Percentiles rank a stretch among this genome's conserved stretches.
Conservation (phyloP, 2,113 vertebrate species). For the Capreolus pygargus region DNA sequence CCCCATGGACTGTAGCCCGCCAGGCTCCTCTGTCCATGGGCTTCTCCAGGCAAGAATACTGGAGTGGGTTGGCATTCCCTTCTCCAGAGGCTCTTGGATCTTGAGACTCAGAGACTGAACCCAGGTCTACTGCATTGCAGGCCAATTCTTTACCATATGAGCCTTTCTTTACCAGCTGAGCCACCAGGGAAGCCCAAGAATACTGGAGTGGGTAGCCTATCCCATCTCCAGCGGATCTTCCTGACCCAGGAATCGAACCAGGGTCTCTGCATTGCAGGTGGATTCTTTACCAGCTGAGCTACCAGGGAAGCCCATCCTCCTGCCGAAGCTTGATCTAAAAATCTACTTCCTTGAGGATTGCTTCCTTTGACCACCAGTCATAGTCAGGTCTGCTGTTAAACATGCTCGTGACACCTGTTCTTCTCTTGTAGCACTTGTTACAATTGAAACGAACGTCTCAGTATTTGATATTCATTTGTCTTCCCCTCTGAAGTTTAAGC, state of each 20-base stretch:
- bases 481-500: not conserved
- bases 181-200: not conserved
- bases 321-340: not conserved
- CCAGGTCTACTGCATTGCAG: not conserved
- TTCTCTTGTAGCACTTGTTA: not conserved
- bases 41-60: not conserved
- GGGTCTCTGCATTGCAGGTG: rapidly evolving
- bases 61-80: not conserved
- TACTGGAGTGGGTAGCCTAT: not conserved
- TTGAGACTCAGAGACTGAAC: not conserved
- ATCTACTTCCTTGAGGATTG: not conserved
- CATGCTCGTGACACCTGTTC: not conserved
- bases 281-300: not conserved
- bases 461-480: not conserved
- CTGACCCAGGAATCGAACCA: not conserved
- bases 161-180: not conserved
- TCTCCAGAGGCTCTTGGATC: not conserved
- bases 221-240: not conserved
- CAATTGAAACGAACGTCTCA: not conserved
- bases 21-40: not conserved
- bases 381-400: not conserved
- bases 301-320: not conserved
- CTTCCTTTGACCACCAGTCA: not conserved
- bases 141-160: not conserved
- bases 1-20: not conserved